These are phyloP conservation scores for Rhinoptilus africanus DNA, from an alignment of 2,113 vertebrate species.

Conservation along the genomic window DNA sequence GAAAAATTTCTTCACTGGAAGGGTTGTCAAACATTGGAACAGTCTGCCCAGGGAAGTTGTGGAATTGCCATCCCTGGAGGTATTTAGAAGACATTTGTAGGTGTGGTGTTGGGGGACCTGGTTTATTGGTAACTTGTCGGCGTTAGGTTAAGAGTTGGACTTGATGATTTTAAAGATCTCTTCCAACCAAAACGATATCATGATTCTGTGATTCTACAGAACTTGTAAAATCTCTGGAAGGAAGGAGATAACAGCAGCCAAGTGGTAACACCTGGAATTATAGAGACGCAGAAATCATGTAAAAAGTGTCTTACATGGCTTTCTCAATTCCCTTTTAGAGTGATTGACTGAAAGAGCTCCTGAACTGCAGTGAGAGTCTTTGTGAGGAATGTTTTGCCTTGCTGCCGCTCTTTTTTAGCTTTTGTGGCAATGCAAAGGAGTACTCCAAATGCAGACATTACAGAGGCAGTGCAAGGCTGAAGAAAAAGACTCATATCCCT, in stretches of 20 bases:
- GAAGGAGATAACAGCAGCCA: neutral
- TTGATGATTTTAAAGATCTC: neutral
- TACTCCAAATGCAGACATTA: neutral
- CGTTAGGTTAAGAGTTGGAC: neutral
- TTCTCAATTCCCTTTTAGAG: neutral
- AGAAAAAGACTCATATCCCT: neutral
- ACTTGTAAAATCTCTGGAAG: neutral
- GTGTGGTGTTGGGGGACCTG: neutral
- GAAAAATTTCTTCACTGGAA: neutral
- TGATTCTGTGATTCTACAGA: neutral
- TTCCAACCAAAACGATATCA: neutral
- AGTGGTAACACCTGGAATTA: neutral
- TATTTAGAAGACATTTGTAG: neutral
- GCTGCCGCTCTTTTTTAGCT: neutral
- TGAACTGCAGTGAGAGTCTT: neutral
- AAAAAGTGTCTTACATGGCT: neutral
- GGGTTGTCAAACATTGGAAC: neutral
- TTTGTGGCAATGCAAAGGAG: neutral
- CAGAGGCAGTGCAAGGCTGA: neutral
- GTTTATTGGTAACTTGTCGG: neutral
- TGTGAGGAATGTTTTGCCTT: neutral
- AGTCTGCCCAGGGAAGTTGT: neutral
- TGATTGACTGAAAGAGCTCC: neutral
- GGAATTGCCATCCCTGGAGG: neutral
- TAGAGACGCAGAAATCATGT: neutral